Base-by-base conservation (phyloP, 2,797 vertebrate genomes). In the Podargus strigoides region DNA sequence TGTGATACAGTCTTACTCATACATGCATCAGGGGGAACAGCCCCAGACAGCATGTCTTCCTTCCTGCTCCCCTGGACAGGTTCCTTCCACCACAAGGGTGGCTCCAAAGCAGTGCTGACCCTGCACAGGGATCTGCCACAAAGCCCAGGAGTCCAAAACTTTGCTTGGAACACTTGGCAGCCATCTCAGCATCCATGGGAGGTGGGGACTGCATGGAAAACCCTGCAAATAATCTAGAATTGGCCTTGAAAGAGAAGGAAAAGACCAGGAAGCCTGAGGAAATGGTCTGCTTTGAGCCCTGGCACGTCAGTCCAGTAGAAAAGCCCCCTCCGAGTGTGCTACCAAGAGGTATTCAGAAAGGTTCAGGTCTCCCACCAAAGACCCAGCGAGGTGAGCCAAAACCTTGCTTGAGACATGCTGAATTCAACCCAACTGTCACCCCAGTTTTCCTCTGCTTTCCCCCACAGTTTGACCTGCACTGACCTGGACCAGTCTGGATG, bases 401-500 rank as follows among this genome's bases (percentile, higher is more conserved):
- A 59, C 24, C 41, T 64, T 49, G 55, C 59, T 23, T 1, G 1
- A 85, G 44, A 34, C 4, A 30, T 0, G 0, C 16, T 21, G 24
- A 82, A 58, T 36, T 47, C 44, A 63, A 55, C 46, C 42, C 50
- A 80, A 21, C 30, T 37, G 49, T 20, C 41, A 42, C 23, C 37
- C n/a, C 11, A 3, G 47, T 46, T 20, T 17, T 41, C 36, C 36
- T 27, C 36, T 27, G 53, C 56, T 78, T 23, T 42, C 14, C 49
- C 55, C 55, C 37, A 20, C 2, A 42, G 46, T 30, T 15, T 56
- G 34, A 78, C 46, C 37, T 68, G 41, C 44, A 63, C 46, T 6
- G n/a, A 36, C 12, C 42, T 53, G 58, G 21, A 21, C 23, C 32
- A 30, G 37, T 23, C 17, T 3, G 5, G 27, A 14, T 44, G 58